phyloP scores from a whole-genome alignment of 1,140 invertebrate genomes.

The Andricus grossulariae region DNA sequence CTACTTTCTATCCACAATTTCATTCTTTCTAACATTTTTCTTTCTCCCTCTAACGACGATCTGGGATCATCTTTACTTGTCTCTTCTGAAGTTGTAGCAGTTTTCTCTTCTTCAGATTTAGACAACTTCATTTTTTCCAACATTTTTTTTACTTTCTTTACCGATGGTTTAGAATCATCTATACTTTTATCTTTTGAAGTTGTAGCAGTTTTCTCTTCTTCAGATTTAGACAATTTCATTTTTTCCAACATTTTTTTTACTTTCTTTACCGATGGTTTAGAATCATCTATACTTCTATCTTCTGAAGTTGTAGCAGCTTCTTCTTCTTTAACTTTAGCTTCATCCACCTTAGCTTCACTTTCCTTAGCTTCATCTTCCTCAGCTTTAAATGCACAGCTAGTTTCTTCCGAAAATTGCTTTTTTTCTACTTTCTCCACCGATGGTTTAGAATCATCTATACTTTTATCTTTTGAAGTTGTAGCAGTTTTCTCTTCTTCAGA shows the following conservation, averaged over 20 bases:
- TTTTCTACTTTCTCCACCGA: neutral
- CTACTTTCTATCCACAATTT: neutral
- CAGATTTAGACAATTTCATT: neutral
- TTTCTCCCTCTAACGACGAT: neutral
- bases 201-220: neutral
- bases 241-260: neutral
- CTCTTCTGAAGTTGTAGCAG: neutral
- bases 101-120: neutral
- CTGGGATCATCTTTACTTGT: neutral
- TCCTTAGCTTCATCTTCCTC: no score
- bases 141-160: neutral
- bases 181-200: neutral
- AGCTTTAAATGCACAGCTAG: no score
- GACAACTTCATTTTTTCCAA: neutral
- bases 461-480: neutral
- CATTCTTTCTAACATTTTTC: conserved; percentile 1
- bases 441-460: neutral
- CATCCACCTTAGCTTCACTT: no score
- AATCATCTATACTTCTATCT: neutral
- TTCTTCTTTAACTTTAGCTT: neutral
- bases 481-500: neutral
- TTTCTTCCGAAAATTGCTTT: neutral
- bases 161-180: no score
- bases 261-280: neutral
- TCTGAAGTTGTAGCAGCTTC: neutral